Base-by-base conservation (phyloP, 2,888 invertebrate genomes). In the Ceraclea dissimilis region DNA sequence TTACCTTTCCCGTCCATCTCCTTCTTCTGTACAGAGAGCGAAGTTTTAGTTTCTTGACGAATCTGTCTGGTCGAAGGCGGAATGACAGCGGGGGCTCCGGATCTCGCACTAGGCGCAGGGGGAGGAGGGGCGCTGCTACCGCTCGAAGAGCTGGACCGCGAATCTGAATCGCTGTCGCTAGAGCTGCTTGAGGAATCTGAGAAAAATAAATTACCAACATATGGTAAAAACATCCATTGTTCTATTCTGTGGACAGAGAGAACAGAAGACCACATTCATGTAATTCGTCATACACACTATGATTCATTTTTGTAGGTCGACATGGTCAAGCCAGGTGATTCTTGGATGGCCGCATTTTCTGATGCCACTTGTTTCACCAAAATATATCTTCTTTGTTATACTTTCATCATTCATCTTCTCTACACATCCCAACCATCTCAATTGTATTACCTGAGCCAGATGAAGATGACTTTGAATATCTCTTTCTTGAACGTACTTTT, bases 81-180 rank as follows among this genome's bases (percentile, higher is more conserved):
- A 1, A 48, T 47, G 4, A 49, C 49, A 1, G 44, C 50, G 2
- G 54, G 54, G 2, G 49, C 43, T 1, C 49, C 44, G 18, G 33
- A 8, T 19, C 21, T 34, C 2, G 34, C 33, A 4, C 47, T 21
- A 2, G 53, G 26, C 2, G 52, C 49, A 13, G 49, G 16, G 1
- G 52, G 50, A n/a, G 52, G 75, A 71, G 1, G 73, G 47, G 16
- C 54, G 6, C 77, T 77, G 59, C 75, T 76, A 59, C 75, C 75
- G 44, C 76, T 75, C 1, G 77, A 71, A 2, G 77, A 75, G 11
- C 77, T 76, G 51, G 77, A 73, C 16, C 70, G 76, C 1, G 77
- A 73, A 59, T 76, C 78, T 65, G 76, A 77, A 65, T 78, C 78
- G 0, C 78, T 76, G 59, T 75, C 77, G 58, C 75, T 76, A 1